phyloP scores from a whole-genome alignment of 2,888 invertebrate genomes.

The Icerya purchasi region DNA sequence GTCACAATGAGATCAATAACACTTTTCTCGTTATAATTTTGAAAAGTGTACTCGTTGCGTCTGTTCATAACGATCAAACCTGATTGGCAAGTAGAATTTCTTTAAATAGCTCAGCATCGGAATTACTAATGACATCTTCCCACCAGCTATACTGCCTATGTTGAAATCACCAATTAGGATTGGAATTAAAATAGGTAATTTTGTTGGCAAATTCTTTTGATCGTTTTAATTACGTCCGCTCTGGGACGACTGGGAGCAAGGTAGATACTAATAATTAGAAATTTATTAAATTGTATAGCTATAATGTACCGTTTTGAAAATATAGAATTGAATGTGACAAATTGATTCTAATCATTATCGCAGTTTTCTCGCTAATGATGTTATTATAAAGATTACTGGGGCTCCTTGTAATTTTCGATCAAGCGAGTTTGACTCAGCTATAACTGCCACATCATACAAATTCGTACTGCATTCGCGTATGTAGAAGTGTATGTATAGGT shows the following conservation, averaged over 20 bases:
- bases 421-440: background rate
- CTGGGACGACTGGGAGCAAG: background rate
- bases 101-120: background rate
- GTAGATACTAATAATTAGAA: background rate
- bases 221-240: background rate
- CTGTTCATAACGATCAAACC: background rate
- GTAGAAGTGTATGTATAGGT: background rate
- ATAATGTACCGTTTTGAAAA: background rate
- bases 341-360: background rate
- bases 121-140: background rate
- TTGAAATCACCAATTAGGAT: background rate
- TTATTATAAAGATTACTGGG: too few species aligned
- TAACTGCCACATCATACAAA: background rate
- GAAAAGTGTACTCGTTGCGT: background rate
- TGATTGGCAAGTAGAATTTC: background rate
- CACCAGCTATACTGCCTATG: background rate
- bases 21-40: background rate
- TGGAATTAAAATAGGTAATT: background rate
- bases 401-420: background rate
- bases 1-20: background rate
- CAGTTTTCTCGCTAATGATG: background rate
- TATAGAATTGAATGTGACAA: background rate
- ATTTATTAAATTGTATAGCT: background rate
- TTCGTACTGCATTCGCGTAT: background rate
- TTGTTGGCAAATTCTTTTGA: background rate